These are phyloP conservation scores for Armadillidium nasatum DNA, from an alignment of 1,140 invertebrate species.

Conservation along the genomic window DNA sequence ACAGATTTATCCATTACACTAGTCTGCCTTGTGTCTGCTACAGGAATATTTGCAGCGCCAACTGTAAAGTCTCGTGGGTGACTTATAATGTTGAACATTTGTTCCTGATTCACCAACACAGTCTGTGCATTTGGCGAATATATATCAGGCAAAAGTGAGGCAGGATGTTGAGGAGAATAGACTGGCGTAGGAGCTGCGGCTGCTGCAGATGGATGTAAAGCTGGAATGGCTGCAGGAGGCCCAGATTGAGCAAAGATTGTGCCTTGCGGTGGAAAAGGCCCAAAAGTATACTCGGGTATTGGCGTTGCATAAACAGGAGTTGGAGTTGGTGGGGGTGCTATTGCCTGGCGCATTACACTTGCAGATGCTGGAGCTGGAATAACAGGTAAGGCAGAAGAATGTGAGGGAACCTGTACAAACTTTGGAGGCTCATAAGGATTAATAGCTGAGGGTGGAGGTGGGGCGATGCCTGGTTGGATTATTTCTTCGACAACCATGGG, in stretches of 20 bases:
- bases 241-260: constrained; percentile 35
- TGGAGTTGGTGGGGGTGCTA: constrained; percentile 25
- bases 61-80: constrained; percentile 29
- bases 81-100: constrained; percentile 33
- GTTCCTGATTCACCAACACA: constrained; percentile 32
- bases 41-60: constrained; percentile 19
- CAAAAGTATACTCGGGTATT: constrained; percentile 36
- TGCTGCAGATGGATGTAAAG: constrained; percentile 6
- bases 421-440: constrained; percentile 31
- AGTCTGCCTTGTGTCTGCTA: constrained; percentile 33
- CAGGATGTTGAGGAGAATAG: constrained; percentile 32
- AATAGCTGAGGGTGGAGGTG: constrained; percentile 9
- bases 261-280: constrained; percentile 31
- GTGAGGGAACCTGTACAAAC: constrained; percentile 31
- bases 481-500: constrained; percentile 29
- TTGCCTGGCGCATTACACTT: constrained; percentile 31
- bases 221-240: constrained; percentile 20
- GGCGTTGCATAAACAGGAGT: constrained; percentile 32
- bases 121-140: constrained; percentile 32
- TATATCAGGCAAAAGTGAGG: constrained; percentile 33
- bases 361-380: constrained; percentile 33
- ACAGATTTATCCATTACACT: constrained; percentile 22
- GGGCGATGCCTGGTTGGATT: constrained; percentile 21
- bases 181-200: constrained; percentile 27
- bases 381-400: constrained; percentile 31